Evolutionary conservation across 2,113 vertebrate genomes (phyloP).

Genomic region (Eulemur rufifrons): DNA sequence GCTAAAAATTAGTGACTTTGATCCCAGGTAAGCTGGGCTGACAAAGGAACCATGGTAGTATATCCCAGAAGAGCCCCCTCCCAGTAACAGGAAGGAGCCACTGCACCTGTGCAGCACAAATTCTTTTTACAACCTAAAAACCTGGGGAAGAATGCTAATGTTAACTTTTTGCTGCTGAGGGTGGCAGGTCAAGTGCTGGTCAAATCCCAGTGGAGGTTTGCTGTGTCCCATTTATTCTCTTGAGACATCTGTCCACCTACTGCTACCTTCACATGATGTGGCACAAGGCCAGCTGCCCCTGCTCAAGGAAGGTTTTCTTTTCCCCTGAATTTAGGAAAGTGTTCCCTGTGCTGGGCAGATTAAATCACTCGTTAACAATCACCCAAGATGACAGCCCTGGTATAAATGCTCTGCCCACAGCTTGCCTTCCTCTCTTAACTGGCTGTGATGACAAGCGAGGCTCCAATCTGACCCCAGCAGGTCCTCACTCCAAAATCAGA

Average conservation of each 20-base stretch:
- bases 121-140: slow-evolving; percentile 36
- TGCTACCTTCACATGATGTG: background rate
- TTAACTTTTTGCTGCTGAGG: slow-evolving; percentile 3
- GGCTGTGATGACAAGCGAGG: slow-evolving; percentile 28
- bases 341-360: background rate
- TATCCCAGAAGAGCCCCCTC: background rate
- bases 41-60: background rate
- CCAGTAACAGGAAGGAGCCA: background rate
- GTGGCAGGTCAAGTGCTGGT: slow-evolving; percentile 42
- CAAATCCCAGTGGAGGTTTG: slow-evolving; percentile 45
- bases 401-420: slow-evolving; percentile 41
- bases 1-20: background rate
- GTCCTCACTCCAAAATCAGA: slow-evolving; percentile 48
- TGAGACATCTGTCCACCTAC: slow-evolving; percentile 53
- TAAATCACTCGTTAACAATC: slow-evolving; percentile 49
- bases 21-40: slow-evolving; percentile 15
- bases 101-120: background rate
- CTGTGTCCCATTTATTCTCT: slow-evolving; percentile 41
- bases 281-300: background rate
- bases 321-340: slow-evolving; percentile 32
- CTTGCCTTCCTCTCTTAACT: slow-evolving; percentile 34
- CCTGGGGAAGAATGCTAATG: background rate
- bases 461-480: slow-evolving; percentile 57
- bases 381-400: background rate
- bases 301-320: slow-evolving; percentile 9